Base-by-base conservation (phyloP, 2,797 vertebrate species). In the Sarcoramphus papa region DNA sequence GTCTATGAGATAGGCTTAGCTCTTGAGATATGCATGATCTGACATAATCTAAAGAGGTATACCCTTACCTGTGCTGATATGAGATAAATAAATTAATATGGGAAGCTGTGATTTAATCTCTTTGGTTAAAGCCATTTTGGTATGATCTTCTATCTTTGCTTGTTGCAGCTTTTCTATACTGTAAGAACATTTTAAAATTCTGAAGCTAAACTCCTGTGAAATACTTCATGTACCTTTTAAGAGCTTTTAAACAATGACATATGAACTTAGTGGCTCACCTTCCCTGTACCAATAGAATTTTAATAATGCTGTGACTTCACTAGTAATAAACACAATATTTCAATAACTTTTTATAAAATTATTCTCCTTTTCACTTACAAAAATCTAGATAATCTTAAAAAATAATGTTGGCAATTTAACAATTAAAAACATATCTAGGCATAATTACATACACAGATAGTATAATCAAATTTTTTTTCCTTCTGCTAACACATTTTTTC, bases 41-140 rank as follows among this genome's bases (percentile, higher is more conserved):
- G 72, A 91, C 48, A 62, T 40, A 80, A 82, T 80, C 84, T 87
- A 62, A 91, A 94, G 68, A 75, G 35, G 35, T 65, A 37, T 21
- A 78, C 12, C 7, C 51, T 92, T 50, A 78, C 16, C 14, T 75
- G 54, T 65, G 40, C 50, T 91, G 91, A 85, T 80, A 89, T 12
- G 53, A 92, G 27, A 80, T 86, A 94, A 93, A 93, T 64, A 92
- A 91, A 81, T 88, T 85, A 83, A 41, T 57, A 40, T 51, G 51
- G 56, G 43, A 89, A 72, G 12, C 16, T 76, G 50, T 60, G 81
- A 83, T 93, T 91, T 92, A 84, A 93, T 93, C 63, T 88, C 53
- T 60, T 72, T 62, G n/a, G 22, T 40, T 69, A 74, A 92, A 92
- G 50, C 18, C 21, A 51, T 92, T 92, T 87, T 4, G 0, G 8